phyloP scores from a whole-genome alignment of 1,140 invertebrate species.

The Notospermus geniculatus region DNA sequence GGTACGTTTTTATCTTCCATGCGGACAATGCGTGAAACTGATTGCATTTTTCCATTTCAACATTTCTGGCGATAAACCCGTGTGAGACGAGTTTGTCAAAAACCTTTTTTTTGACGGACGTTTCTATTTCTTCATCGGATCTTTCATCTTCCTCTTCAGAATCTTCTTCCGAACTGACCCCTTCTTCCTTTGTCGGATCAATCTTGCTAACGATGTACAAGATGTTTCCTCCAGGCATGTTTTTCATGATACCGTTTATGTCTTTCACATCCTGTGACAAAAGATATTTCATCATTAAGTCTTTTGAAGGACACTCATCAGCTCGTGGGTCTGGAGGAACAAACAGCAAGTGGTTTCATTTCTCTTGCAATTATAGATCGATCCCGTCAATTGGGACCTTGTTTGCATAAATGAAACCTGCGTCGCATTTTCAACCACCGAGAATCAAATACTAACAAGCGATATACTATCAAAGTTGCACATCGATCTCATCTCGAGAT shows the following conservation, averaged over 20 bases:
- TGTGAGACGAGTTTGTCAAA: slow-evolving; percentile 3
- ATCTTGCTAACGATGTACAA: slow-evolving; percentile 11
- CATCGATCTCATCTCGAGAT: too few relatives aligned
- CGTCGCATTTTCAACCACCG: too few relatives aligned
- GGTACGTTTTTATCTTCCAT: slow-evolving; percentile 4
- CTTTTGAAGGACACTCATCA: too few relatives aligned
- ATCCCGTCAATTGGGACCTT: too few relatives aligned
- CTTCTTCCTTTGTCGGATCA: not conserved
- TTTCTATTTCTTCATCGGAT: not conserved
- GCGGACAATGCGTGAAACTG: slow-evolving; percentile 1
- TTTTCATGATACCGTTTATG: not conserved
- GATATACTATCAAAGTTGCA: too few relatives aligned
- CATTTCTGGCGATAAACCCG: not conserved
- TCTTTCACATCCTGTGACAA: slow-evolving; percentile 3
- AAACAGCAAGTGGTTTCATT: too few relatives aligned
- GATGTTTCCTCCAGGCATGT: not conserved
- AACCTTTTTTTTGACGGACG: not conserved
- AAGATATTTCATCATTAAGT: too few relatives aligned
- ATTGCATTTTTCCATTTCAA: not conserved
- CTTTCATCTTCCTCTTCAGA: not conserved
- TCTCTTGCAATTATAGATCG: too few relatives aligned
- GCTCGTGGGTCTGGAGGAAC: too few relatives aligned
- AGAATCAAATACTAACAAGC: too few relatives aligned
- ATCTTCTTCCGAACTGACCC: not conserved
- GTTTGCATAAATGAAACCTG: too few relatives aligned